Conservation (phyloP, 2,113 vertebrate genomes). For the Psilopogon haemacephalus region DNA sequence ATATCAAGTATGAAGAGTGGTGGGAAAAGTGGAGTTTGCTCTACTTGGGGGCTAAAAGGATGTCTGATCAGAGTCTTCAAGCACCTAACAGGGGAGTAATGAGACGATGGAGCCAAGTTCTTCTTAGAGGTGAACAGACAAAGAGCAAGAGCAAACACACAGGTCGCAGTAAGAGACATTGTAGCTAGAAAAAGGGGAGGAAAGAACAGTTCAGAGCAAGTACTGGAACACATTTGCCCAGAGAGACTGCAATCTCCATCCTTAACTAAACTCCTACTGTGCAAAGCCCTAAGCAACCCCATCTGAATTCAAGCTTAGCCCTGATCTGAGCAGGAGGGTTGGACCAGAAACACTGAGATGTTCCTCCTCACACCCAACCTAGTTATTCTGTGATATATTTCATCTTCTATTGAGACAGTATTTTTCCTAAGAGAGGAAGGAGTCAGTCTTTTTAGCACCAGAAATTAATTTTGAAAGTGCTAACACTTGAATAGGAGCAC, state of each 20-base stretch:
- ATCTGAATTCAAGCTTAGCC: background rate
- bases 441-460: background rate
- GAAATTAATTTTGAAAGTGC: background rate
- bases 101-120: background rate
- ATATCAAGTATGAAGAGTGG: background rate
- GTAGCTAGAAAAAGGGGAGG: background rate
- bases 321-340: background rate
- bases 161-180: background rate
- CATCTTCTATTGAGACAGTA: background rate
- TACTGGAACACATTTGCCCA: background rate
- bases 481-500: background rate
- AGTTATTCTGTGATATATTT: background rate
- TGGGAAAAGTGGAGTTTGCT: background rate
- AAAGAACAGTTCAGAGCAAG: background rate
- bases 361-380: background rate
- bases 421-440: background rate
- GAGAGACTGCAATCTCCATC: background rate
- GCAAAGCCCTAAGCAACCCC: background rate
- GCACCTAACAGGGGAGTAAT: accelerated
- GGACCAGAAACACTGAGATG: background rate
- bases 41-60: background rate
- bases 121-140: background rate
- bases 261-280: background rate
- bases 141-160: background rate
- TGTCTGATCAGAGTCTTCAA: background rate